phyloP scores from a whole-genome alignment of 2,797 vertebrate species.

The Mormyrops attenuatus region DNA sequence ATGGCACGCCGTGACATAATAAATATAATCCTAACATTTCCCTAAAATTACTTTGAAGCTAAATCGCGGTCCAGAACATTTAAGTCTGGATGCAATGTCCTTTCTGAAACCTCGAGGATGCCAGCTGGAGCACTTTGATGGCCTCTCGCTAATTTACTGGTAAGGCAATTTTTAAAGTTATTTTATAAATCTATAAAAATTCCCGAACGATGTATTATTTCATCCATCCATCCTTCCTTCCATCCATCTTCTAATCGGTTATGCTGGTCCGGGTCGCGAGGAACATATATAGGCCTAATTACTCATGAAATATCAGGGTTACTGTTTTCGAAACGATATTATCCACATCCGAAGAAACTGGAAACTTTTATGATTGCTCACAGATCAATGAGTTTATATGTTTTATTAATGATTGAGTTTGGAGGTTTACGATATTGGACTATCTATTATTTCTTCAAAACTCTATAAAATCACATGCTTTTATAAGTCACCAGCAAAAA shows the following conservation, averaged over 20 bases:
- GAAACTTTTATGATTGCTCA: not conserved
- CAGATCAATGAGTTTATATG: not conserved
- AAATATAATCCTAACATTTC: not conserved
- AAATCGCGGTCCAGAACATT: not conserved
- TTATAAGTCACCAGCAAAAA: not conserved
- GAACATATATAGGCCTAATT: not conserved
- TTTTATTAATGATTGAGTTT: not conserved
- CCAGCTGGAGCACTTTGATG: slow-evolving; percentile 70
- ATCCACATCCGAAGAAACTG: not conserved
- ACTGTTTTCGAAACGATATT: not conserved
- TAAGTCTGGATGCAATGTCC: slow-evolving; percentile 58
- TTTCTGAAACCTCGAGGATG: slow-evolving; percentile 63
- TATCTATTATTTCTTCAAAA: not conserved
- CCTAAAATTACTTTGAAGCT: not conserved
- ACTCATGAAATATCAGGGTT: not conserved
- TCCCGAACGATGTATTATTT: not conserved
- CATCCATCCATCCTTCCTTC: not conserved
- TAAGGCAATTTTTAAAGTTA: slow-evolving; percentile 43
- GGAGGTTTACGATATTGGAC: not conserved
- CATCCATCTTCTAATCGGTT: not conserved
- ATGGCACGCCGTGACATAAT: not conserved
- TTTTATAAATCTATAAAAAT: not conserved
- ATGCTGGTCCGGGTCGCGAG: not conserved
- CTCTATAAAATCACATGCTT: not conserved
- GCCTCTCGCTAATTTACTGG: slow-evolving; percentile 83